A percentile compares a stretch with the other conserved stretches of the same genome.
These are phyloP conservation scores for Onychostruthus taczanowskii DNA, from an alignment of 2,113 vertebrate species.

Conservation along the genomic window DNA sequence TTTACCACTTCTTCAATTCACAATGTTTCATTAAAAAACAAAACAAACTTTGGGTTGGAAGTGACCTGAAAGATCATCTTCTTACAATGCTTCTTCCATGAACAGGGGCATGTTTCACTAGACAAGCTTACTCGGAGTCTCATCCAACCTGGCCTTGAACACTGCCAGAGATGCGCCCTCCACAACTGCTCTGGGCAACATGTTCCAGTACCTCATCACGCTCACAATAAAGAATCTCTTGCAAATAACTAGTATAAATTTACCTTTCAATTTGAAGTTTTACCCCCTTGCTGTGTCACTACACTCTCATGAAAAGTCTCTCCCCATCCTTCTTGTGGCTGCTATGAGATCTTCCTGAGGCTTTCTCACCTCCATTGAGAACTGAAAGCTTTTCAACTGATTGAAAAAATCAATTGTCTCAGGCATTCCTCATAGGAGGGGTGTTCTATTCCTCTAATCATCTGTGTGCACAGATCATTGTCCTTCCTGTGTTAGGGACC, in stretches of 20 bases:
- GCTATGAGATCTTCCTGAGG: not conserved
- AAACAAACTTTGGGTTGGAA: not conserved
- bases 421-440: not conserved
- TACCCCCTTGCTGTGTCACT: not conserved
- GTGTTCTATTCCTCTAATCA: not conserved
- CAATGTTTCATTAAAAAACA: not conserved
- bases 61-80: not conserved
- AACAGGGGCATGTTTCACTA: not conserved
- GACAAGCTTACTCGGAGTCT: not conserved
- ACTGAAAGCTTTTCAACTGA: no score
- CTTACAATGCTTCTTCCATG: not conserved
- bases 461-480: not conserved
- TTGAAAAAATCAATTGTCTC: not conserved
- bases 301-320: accelerated
- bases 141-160: not conserved
- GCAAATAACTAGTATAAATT: not conserved
- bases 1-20: not conserved
- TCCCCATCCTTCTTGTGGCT: not conserved
- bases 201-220: accelerated
- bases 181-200: not conserved
- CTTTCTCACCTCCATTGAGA: not conserved
- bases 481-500: not conserved
- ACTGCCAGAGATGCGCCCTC: not conserved
- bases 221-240: not conserved
- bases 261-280: not conserved